Conservation (phyloP, 2,113 vertebrate species). For the Bambusicola thoracicus region DNA sequence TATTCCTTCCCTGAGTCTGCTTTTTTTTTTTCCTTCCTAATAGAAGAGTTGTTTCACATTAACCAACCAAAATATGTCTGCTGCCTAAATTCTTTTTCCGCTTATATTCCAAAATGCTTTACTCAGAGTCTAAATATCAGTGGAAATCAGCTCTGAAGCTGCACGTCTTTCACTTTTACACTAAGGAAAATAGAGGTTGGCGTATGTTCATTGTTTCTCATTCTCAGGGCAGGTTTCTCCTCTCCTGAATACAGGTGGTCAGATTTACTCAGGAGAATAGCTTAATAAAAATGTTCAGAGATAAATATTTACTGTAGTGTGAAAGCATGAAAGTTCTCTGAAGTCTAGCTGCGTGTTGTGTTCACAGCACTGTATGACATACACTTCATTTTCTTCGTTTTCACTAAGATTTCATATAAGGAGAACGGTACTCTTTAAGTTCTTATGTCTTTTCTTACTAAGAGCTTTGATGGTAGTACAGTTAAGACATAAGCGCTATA, state of each 20-base stretch:
- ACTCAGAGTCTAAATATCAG: not conserved
- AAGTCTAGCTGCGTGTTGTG: not conserved
- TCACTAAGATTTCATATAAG: not conserved
- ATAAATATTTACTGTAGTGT: not conserved
- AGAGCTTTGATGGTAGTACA: not conserved
- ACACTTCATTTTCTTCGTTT: not conserved
- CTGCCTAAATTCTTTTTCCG: not conserved
- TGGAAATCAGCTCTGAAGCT: not conserved
- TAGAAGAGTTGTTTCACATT: not conserved
- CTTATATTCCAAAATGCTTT: not conserved
- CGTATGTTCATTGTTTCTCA: not conserved
- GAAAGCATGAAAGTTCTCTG: accelerated
- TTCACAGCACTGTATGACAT: not conserved
- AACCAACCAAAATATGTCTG: not conserved
- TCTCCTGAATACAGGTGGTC: not conserved
- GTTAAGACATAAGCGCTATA: not conserved
- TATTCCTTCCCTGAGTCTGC: not conserved
- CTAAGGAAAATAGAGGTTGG: not conserved
- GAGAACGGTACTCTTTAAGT: not conserved
- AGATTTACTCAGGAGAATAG: not conserved
- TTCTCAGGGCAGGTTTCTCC: not conserved
- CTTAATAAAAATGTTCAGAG: not conserved
- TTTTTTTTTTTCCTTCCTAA: not conserved
- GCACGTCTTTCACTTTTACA: not conserved
- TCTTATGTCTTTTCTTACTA: not conserved